Evolutionary conservation across 2,888 invertebrate genomes (phyloP), one percentile per base, ranked within the genome.

Genomic region (Diaphora mendica): DNA sequence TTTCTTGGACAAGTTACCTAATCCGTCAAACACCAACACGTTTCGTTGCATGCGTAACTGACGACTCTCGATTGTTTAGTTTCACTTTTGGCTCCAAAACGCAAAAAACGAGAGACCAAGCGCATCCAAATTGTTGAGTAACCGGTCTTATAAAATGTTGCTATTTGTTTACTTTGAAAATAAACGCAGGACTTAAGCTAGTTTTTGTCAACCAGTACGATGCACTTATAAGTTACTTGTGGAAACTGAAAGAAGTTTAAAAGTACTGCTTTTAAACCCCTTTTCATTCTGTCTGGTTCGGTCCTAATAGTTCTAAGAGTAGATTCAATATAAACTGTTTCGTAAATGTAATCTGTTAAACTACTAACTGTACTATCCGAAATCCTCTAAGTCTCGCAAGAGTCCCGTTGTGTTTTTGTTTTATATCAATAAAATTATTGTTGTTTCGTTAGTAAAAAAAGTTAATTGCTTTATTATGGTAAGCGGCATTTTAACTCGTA

Each of bases 61-160:
- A 84, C 86, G 82, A 77, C 80, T 82, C 59, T 74, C 78, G 79
- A 81, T 79, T 82, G 82, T 84, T 85, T 83, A 84, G 83, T 90
- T 91, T 90, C 90, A 87, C 89, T 90, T 87, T 88, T 85, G 81
- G 77, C 77, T 75, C 80, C 79, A 84, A 87, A 84, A 81, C 74
- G 76, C 71, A 86, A 82, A 83, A 79, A 79, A 77, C 74, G 64
- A 73, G 77, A 77, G 73, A 73, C 79, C 67, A 64, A 82, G 82
- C 80, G 82, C 83, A 84, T 87, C 82, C 76, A 77, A 82, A 78
- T 68, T 33, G 77, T 77, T 79, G 78, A 80, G 84, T 86, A 86
- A 82, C 72, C 76, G 77, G 65, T 77, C 48, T 20, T 68, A 69
- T 83, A 84, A 85, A 82, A 84, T 85, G 82, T 70, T 75, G 78